phyloP scores from a whole-genome alignment of 30 jellyfish, hydroid and myxozoan species.

The Aurelia sp. region DNA sequence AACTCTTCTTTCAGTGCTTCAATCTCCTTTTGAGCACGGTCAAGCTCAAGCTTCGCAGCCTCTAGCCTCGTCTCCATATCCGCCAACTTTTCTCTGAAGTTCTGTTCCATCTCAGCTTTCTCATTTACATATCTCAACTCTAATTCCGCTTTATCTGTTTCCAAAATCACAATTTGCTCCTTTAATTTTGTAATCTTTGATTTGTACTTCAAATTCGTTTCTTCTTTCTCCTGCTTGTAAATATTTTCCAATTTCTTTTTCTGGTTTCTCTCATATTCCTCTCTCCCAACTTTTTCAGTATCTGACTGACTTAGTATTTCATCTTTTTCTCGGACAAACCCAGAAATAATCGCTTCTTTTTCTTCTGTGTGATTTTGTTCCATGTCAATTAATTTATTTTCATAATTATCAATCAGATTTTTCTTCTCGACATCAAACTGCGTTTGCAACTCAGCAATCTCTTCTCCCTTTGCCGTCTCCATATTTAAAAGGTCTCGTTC shows the following conservation, averaged over 20 bases:
- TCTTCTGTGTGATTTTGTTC: constrained; percentile 55
- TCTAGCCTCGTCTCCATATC: constrained; percentile 77
- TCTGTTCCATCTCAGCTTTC: constrained; percentile 95
- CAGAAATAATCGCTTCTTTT: constrained; percentile 65
- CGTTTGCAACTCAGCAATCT: constrained; percentile 70
- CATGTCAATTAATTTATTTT: constrained; percentile 39
- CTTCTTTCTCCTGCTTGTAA: constrained; percentile 91
- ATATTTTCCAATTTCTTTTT: constrained; percentile 71
- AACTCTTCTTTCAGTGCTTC: constrained; percentile 66
- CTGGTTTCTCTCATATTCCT: constrained; percentile 58
- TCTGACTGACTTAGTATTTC: constrained; percentile 63
- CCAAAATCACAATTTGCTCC: constrained; percentile 92
- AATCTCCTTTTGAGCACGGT: constrained; percentile 67
- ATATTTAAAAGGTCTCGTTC: constrained; percentile 60
- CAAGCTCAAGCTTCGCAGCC: constrained; percentile 43
- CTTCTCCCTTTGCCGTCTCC: constrained; percentile 66
- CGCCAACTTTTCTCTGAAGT: constrained; percentile 79
- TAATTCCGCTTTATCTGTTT: constrained; percentile 87
- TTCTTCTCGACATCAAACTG: constrained; percentile 72
- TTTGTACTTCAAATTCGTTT: constrained; percentile 76
- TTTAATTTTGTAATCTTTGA: constrained; percentile 83
- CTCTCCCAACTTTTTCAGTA: constrained; percentile 65
- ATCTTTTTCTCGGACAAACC: constrained; percentile 74
- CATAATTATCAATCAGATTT: constrained; percentile 45
- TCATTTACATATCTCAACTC: constrained; percentile 83